Conservation (phyloP, 2,113 vertebrate species). For the Oreochromis niloticus region DNA sequence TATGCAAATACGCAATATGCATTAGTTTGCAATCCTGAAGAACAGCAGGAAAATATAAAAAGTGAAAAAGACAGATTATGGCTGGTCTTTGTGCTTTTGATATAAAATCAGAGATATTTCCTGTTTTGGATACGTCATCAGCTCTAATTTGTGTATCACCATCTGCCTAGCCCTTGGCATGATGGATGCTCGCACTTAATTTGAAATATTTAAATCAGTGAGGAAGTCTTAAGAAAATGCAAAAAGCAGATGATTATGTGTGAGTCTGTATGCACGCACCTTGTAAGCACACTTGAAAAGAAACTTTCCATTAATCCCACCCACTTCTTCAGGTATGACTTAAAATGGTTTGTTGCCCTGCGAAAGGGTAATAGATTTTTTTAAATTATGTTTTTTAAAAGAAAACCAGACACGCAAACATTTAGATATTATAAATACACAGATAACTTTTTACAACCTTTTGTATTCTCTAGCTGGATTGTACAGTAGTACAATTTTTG, state of each 20-base stretch:
- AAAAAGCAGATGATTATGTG: background rate
- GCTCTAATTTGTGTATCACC: background rate
- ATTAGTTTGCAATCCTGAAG: background rate
- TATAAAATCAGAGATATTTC: background rate
- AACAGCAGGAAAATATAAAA: background rate
- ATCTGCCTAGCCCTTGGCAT: background rate
- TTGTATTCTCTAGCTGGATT: no score
- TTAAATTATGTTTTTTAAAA: background rate
- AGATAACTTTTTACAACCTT: background rate
- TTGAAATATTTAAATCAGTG: background rate
- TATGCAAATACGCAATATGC: background rate
- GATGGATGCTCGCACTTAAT: background rate
- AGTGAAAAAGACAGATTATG: background rate
- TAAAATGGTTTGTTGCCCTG: background rate
- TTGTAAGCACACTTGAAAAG: background rate
- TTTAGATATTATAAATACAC: background rate
- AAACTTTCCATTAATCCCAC: background rate
- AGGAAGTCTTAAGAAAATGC: background rate
- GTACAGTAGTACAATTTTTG: background rate
- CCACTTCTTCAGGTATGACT: background rate
- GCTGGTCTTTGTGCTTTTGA: background rate
- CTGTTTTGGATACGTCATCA: background rate
- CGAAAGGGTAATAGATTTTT: background rate
- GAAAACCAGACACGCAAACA: background rate
- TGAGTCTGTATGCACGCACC: background rate